phyloP scores from a whole-genome alignment of 2,797 vertebrate genomes.

The Hydrophis major region DNA sequence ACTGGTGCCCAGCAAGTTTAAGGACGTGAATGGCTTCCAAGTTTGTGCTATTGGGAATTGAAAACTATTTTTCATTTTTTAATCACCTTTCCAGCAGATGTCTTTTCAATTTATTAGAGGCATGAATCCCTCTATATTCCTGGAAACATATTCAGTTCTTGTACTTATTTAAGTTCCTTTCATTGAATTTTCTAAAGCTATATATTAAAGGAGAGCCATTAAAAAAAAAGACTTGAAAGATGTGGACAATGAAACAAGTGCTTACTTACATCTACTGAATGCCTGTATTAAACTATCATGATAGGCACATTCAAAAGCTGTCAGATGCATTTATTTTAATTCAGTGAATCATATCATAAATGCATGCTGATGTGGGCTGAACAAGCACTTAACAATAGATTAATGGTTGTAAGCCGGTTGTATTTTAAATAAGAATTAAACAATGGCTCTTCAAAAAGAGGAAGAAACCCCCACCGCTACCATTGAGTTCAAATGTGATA shows the following conservation, averaged over 20 bases:
- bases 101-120: conserved; percentile 7
- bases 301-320: not conserved
- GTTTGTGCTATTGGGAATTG: not conserved
- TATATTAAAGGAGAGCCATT: conserved; percentile 8
- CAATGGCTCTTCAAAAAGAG: not conserved
- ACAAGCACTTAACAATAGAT: not conserved
- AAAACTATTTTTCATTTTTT: conserved; percentile 1
- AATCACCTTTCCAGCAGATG: conserved; percentile 9
- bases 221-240: not conserved
- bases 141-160: conserved; percentile 40
- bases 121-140: conserved; percentile 1
- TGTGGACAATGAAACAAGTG: not conserved
- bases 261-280: conserved; percentile 4
- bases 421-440: conserved; percentile 24
- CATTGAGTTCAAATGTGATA: conserved; percentile 21
- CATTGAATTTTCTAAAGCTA: not conserved
- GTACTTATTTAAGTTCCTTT: conserved; percentile 20
- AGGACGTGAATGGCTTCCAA: not conserved
- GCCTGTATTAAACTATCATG: not conserved
- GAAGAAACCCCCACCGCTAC: not conserved
- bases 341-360: not conserved
- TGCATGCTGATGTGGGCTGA: conserved; percentile 14
- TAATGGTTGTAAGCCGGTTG: not conserved
- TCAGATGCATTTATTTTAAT: conserved; percentile 19
- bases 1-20: not conserved